Conservation (phyloP, 2,113 vertebrate genomes). For the Pangasianodon hypophthalmus region DNA sequence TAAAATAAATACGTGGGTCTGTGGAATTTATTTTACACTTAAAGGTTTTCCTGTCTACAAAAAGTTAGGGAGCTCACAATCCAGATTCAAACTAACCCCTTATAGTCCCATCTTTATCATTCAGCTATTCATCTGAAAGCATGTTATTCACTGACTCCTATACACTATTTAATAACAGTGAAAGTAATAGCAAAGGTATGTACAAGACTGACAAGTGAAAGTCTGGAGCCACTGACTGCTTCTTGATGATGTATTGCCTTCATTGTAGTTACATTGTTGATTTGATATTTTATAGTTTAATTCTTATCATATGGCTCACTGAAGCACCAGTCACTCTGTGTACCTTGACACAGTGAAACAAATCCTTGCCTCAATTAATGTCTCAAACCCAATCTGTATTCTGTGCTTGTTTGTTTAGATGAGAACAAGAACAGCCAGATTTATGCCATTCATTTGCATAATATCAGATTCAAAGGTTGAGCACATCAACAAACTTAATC, state of each 20-base stretch:
- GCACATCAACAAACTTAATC: slow-evolving; percentile 51
- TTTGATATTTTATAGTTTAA: slow-evolving; percentile 24
- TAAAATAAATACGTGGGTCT: background rate
- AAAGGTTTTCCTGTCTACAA: background rate
- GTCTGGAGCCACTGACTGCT: background rate
- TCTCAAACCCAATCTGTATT: slow-evolving; percentile 33
- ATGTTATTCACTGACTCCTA: background rate
- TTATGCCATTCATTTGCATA: slow-evolving; percentile 53
- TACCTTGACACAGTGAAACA: slow-evolving; percentile 37
- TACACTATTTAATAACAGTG: background rate
- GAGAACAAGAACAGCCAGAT: slow-evolving; percentile 44
- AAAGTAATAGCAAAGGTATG: background rate
- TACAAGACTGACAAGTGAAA: background rate
- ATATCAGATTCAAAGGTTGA: slow-evolving; percentile 49
- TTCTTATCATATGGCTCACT: slow-evolving; percentile 35
- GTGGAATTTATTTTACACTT: background rate
- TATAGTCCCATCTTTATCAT: background rate
- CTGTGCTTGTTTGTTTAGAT: slow-evolving; percentile 50
- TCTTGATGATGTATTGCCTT: background rate
- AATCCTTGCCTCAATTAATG: slow-evolving; percentile 47
- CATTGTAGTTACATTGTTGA: slow-evolving; percentile 3
- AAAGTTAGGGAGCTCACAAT: background rate
- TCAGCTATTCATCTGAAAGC: background rate
- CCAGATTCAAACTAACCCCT: background rate
- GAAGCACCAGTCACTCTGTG: slow-evolving; percentile 2